A percentile compares a stretch with the other conserved stretches of the same genome.
Evolutionary conservation across 2,797 vertebrate genomes (phyloP).

Genomic region (Siniperca undulata): DNA sequence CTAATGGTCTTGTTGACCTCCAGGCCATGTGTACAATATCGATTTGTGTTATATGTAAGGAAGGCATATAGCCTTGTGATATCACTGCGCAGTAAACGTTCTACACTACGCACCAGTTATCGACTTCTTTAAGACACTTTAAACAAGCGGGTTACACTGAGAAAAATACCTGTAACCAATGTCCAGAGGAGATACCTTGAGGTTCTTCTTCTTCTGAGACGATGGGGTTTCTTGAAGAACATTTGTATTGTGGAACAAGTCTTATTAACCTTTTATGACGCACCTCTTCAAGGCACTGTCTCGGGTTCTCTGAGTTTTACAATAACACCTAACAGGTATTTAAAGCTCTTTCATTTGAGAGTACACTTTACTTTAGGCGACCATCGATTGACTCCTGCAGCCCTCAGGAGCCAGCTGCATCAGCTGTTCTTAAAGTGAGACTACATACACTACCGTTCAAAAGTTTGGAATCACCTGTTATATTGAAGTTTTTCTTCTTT

Average conservation of each 20-base stretch:
- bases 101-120: constrained; percentile 26
- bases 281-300: not conserved
- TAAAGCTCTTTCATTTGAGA: not conserved
- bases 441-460: too few relatives aligned
- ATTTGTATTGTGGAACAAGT: not conserved
- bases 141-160: not conserved
- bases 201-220: not conserved
- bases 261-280: constrained; percentile 21
- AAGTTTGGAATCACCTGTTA: too few relatives aligned
- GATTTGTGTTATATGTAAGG: constrained; percentile 52
- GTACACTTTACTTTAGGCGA: not conserved
- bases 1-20: constrained; percentile 63
- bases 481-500: too few relatives aligned
- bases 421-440: not conserved
- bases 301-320: not conserved
- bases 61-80: constrained; percentile 22
- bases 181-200: not conserved
- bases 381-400: not conserved
- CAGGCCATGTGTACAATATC: constrained; percentile 57
- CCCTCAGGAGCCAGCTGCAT: not conserved
- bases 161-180: not conserved
- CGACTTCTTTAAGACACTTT: constrained; percentile 4
- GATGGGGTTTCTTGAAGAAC: not conserved
- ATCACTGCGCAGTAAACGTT: constrained; percentile 13
- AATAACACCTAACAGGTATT: not conserved